Conservation (phyloP, 2,113 vertebrate genomes). For the Seriola rivoliana region DNA sequence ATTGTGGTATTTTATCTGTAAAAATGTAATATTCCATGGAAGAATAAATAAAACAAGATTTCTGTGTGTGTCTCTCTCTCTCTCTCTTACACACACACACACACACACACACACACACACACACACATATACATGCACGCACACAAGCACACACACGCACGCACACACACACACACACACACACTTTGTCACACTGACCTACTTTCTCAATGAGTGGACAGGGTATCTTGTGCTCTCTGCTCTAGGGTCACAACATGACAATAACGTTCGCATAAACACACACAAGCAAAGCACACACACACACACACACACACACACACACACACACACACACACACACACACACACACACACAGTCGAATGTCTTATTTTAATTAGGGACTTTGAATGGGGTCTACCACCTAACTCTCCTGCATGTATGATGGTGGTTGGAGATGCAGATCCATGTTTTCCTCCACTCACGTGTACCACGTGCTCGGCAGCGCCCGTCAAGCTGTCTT, state of each 20-base stretch:
- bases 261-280: neutral
- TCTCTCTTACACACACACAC: neutral
- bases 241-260: neutral
- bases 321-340: too few species aligned
- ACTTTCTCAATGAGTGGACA: conserved; percentile 56
- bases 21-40: too few species aligned
- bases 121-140: neutral
- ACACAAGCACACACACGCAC: neutral
- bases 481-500: conserved; percentile 57
- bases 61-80: neutral
- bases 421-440: conserved; percentile 12
- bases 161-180: neutral
- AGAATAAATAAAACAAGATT: neutral
- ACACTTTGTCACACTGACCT: conserved; percentile 80
- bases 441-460: conserved; percentile 67
- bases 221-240: conserved; percentile 14
- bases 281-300: neutral
- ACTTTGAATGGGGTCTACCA: neutral
- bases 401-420: neutral
- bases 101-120: conserved; percentile 55
- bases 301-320: too few species aligned
- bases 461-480: conserved; percentile 60
- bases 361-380: too few species aligned
- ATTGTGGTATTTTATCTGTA: neutral
- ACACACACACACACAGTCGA: too few species aligned